Base-by-base conservation (phyloP, 2,888 invertebrate species). In the Synergus umbraculus region DNA sequence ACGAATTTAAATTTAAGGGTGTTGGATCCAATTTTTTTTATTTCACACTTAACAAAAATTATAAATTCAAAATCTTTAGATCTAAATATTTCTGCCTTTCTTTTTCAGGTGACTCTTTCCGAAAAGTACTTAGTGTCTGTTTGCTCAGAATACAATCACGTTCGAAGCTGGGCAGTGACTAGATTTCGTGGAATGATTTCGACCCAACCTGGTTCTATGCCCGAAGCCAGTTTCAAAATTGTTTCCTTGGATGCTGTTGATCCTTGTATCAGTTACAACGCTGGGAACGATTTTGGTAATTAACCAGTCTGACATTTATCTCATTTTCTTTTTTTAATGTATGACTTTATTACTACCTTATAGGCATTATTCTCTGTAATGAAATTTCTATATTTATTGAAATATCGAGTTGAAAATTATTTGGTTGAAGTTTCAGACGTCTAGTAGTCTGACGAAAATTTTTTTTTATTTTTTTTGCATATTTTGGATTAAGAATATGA, bases 171-270 rank as follows among this genome's bases (percentile, higher is more conserved):
- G 99, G 96, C 97, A 37, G 97, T 99, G 69, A 99, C 98, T 0
- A 94, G 99, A 82, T 99, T 99, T 92, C 94, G 99, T 60, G 99
- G 99, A 10, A 99, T 99, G 98, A 97, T 99, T 84, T 98, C 98
- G 64, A 99, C 99, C 0, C 99, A 99, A 92, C 99, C 99, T 0
- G 99, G 99, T 5, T 98, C 98, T 9, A 98, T 98, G 64, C 98
- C 99, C 0, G 96, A 99, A 87, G 98, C 99, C 0, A 98, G 98
- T 9, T 99, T 99, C 93, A 99, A 99, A 93, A 97, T 98, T 81
- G 94, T 98, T n/a, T 96, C 97, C 0, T 92, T 98, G 49, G 95
- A 95, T 87, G 94, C 94, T 0, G 94, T 95, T n/a, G 95, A 95
- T 82, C 94, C 94, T 2, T 94, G 94, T 77, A 93, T 94, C 78